Percentiles rank a stretch among this genome's conserved stretches.
Conservation (phyloP, 2,888 invertebrate genomes). For the Cybosia mesomella region DNA sequence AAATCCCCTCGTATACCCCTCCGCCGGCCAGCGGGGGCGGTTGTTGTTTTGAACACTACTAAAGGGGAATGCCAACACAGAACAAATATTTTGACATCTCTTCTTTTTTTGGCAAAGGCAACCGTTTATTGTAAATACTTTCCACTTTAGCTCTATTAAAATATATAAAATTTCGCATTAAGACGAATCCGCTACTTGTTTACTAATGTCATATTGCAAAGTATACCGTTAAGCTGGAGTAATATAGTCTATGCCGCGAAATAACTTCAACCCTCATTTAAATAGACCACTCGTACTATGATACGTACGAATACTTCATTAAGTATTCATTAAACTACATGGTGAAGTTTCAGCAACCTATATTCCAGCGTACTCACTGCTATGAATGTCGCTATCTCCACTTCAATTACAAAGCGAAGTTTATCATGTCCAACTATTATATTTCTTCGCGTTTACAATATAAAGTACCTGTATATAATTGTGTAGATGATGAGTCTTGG, state of each 20-base stretch:
- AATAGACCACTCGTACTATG: background rate
- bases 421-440: conserved; percentile 28
- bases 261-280: no score
- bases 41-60: no score
- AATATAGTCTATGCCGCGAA: no score
- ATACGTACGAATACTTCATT: conserved; percentile 61
- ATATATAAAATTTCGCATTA: no score
- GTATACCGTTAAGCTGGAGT: no score
- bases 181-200: no score
- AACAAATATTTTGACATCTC: no score
- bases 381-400: conserved; percentile 39
- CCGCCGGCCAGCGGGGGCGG: no score
- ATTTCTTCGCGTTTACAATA: conserved; percentile 28
- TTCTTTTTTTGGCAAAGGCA: no score
- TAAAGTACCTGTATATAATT: conserved; percentile 34
- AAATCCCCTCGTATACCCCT: no score
- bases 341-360: conserved; percentile 59
- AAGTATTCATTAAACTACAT: conserved; percentile 63
- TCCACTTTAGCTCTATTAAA: no score
- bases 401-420: conserved; percentile 30
- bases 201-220: background rate
- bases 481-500: conserved; percentile 40
- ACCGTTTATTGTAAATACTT: no score
- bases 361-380: conserved; percentile 52
- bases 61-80: background rate